Base-by-base conservation (phyloP, 2,113 vertebrate genomes). In the Tetraodon nigroviridis region DNA sequence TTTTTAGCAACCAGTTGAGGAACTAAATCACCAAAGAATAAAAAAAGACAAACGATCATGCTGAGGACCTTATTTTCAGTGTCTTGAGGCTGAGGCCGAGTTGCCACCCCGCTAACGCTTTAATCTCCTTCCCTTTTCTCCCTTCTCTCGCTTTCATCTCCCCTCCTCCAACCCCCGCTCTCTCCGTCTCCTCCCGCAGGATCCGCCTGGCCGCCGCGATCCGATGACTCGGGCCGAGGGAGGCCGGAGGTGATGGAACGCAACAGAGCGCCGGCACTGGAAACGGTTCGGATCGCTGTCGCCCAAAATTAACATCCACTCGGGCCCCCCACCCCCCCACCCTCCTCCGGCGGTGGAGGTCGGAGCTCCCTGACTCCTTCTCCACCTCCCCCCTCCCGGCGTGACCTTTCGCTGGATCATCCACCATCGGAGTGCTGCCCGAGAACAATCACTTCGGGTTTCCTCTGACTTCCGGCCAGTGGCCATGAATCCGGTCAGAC, bases 211-310 rank as follows among this genome's bases (percentile, higher is more conserved):
- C 52, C 37, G 21, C 14, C 40, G 7, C 19, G 32, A 55, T 67
- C 54, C 44, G 69, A 78, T 69, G 49, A 73, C 71, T 65, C 59
- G 70, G 61, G 81, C 84, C 53, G 64, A 27, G 71, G 70, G 12
- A 51, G 69, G 61, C 71, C 44, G 54, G 57, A 56, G 85, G 85
- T 69, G 79, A 92, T 92, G 90, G 90, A 92, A 89, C 90, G 90
- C 56, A 92, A 91, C 84, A 91, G 89, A 90, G 54, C 69, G 71
- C 67, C 70, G 67, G 62, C 64, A 48, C 48, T 68, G 77, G 78
- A 79, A 80, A 65, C 46, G 49, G 71, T 67, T 64, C 16, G 58
- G 59, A 73, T 72, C 41, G 48, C 58, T 21, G 49, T 62, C 45
- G 56, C 52, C 67, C 63, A 42, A 18, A 71, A 50, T 67, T 76